Conservation (phyloP, 2,797 vertebrate species). For the Balearica regulorum region DNA sequence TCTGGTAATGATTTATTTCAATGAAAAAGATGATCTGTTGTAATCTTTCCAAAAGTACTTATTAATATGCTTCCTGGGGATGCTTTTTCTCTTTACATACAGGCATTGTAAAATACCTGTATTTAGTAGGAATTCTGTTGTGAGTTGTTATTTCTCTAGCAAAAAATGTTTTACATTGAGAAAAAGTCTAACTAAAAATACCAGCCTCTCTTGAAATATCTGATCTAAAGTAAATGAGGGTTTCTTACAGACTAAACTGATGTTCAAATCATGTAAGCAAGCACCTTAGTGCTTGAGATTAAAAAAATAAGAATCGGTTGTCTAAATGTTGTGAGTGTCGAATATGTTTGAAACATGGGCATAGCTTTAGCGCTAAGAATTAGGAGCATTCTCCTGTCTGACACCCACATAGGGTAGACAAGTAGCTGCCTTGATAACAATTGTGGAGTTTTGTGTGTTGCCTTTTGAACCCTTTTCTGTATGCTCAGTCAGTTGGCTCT, state of each 20-base stretch:
- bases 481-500: neutral
- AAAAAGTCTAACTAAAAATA: neutral
- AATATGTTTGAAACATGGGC: neutral
- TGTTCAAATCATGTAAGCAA: neutral
- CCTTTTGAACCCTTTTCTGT: neutral
- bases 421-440: neutral
- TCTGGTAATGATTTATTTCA: neutral
- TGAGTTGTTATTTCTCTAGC: neutral
- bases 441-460: neutral
- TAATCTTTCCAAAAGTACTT: neutral
- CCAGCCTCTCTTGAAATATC: neutral
- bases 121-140: neutral
- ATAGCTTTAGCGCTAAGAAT: neutral
- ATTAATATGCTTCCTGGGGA: neutral
- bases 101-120: neutral
- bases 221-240: neutral
- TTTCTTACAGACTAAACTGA: neutral
- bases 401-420: neutral
- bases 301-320: neutral
- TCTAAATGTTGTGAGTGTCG: neutral
- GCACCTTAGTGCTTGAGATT: neutral
- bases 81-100: neutral
- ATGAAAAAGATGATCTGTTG: fast-evolving
- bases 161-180: fast-evolving
- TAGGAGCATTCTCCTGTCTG: neutral